Percentiles rank a stretch among this genome's conserved stretches.
phyloP scores from a whole-genome alignment of 2,888 invertebrate species.

The Lomographa bimaculata region DNA sequence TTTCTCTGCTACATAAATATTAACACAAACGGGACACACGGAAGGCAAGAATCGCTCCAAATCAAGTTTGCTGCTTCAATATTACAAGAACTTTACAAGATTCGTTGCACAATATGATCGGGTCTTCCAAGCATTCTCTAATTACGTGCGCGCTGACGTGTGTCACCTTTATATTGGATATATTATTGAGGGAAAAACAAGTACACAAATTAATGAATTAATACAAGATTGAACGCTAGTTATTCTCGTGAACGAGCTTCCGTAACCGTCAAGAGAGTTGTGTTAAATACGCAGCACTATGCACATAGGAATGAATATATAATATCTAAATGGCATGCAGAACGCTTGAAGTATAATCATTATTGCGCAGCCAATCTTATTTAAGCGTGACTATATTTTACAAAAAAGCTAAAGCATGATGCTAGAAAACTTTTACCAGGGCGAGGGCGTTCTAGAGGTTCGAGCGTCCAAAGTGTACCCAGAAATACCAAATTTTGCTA shows the following conservation, averaged over 20 bases:
- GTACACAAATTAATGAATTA: slow-evolving; percentile 48
- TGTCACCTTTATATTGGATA: slow-evolving; percentile 81
- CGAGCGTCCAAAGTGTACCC: slow-evolving; percentile 82
- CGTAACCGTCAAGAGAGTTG: slow-evolving; percentile 74
- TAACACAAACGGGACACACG: slow-evolving; percentile 76
- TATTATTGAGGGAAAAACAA: slow-evolving; percentile 35
- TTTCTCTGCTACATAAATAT: slow-evolving; percentile 71
- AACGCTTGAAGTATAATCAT: slow-evolving; percentile 84
- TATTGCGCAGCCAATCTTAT: slow-evolving; percentile 84
- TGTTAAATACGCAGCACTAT: slow-evolving; percentile 80
- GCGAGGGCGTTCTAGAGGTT: slow-evolving; percentile 80
- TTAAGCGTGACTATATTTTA: slow-evolving; percentile 84
- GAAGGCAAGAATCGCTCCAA: slow-evolving; percentile 74
- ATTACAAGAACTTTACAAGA: slow-evolving; percentile 83
- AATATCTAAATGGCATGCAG: slow-evolving; percentile 84
- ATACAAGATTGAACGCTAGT: slow-evolving; percentile 52
- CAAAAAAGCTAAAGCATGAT: slow-evolving; percentile 84
- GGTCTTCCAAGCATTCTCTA: slow-evolving; percentile 81
- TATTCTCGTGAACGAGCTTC: slow-evolving; percentile 67
- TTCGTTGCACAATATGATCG: slow-evolving; percentile 84
- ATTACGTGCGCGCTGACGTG: slow-evolving; percentile 70
- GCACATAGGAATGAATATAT: slow-evolving; percentile 82
- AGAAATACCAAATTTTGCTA: slow-evolving; percentile 80
- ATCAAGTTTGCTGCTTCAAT: slow-evolving; percentile 80
- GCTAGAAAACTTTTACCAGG: slow-evolving; percentile 83